Base-by-base conservation (phyloP, 2,797 vertebrate species). In the Cyclopterus lumpus region DNA sequence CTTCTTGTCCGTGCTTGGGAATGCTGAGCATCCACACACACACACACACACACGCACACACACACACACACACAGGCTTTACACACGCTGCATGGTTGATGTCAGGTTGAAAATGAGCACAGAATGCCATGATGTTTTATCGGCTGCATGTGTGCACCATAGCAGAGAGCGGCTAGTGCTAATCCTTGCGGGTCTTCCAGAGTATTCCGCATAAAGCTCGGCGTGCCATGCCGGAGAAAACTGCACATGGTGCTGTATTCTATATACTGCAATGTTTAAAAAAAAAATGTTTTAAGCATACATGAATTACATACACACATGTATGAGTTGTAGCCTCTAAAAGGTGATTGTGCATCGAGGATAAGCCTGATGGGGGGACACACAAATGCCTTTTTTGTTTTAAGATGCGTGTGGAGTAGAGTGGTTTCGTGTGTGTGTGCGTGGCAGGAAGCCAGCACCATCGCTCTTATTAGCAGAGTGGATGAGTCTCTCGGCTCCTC, bases 111-210 rank as follows among this genome's bases (percentile, higher is more conserved):
- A 77, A 81, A 73, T 6, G 62, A 82, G 73, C 65, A 14, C 71
- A 79, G 62, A n/a, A 61, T 77, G 75, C 81, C 81, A 54, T 77
- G 68, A 87, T 88, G 88, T 89, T 90, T 92, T 93, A 91, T 93
- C 87, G 72, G 81, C 84, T 88, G 88, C 71, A 84, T 86, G 88
- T 78, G 83, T 77, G 84, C 90, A 58, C 80, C 80, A 76, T 53
- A 73, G 82, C 86, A 68, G 79, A 70, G 79, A 90, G 88, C 80
- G 16, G 79, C 89, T 89, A 88, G 87, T 79, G 86, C 84, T 88
- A 93, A 92, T 91, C 91, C 87, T 84, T 48, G 42, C 57, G 42
- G 77, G 63, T 84, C 81, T 84, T 86, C 66, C 71, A 54, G 80
- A 82, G 81, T 57, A 15, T 73, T 87, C 46, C 63, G 51, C 78